phyloP scores from a whole-genome alignment of 1,140 invertebrate species.

The Delia radicum region DNA sequence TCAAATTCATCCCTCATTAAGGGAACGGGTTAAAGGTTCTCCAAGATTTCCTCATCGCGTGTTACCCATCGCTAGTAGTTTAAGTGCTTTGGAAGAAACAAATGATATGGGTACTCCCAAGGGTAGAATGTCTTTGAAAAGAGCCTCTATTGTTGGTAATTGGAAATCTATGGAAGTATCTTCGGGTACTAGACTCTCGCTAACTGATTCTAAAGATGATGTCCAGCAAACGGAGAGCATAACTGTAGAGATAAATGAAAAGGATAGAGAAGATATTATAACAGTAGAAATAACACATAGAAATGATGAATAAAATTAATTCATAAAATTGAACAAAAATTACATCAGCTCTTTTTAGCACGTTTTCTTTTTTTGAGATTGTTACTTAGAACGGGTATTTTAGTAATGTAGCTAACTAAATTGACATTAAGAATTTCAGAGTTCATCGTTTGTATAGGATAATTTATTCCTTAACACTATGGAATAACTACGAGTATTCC shows the following conservation, averaged over 20 bases:
- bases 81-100: conserved; percentile 60
- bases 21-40: conserved; percentile 63
- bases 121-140: conserved; percentile 40
- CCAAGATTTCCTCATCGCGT: conserved; percentile 73
- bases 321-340: too few species aligned
- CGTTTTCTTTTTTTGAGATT: too few species aligned
- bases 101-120: conserved; percentile 32
- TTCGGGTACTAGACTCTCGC: neutral
- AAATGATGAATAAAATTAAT: neutral
- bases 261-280: conserved; percentile 6
- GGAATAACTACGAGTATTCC: too few species aligned
- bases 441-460: too few species aligned
- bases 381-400: too few species aligned
- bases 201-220: conserved; percentile 8
- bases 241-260: conserved; percentile 6
- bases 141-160: conserved; percentile 44
- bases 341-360: too few species aligned
- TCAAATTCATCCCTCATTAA: conserved; percentile 55
- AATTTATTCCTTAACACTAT: too few species aligned
- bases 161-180: conserved; percentile 55
- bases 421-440: too few species aligned
- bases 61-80: conserved; percentile 64
- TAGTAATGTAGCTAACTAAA: too few species aligned
- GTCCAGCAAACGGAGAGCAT: neutral
- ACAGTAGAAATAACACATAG: conserved; percentile 9